Evolutionary conservation across 2,797 vertebrate genomes (phyloP).

Genomic region (Acropternis orthonyx): DNA sequence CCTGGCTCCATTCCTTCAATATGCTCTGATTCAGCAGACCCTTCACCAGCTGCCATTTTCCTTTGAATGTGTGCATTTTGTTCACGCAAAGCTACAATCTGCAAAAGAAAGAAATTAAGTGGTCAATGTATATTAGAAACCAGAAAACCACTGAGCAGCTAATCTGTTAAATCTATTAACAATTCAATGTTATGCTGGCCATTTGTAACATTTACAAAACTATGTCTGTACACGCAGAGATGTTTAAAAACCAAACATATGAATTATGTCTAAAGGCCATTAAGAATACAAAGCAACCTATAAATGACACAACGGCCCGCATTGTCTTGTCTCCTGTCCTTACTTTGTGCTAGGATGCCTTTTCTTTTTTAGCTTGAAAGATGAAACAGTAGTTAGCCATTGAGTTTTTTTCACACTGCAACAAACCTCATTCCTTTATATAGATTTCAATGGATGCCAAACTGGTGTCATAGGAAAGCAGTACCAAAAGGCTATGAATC

Average conservation of each 20-base stretch:
- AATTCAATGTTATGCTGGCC: background rate
- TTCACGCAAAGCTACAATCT: constrained; percentile 96
- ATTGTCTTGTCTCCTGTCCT: background rate
- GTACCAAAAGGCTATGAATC: background rate
- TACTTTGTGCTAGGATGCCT: background rate
- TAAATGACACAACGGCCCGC: background rate
- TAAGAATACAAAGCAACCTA: background rate
- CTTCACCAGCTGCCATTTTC: constrained; percentile 93
- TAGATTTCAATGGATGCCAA: background rate
- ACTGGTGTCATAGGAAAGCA: background rate
- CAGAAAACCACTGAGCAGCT: background rate
- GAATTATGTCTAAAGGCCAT: background rate
- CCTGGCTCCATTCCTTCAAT: constrained; percentile 88
- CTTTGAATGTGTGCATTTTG: constrained; percentile 98
- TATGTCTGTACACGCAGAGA: background rate
- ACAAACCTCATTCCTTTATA: background rate
- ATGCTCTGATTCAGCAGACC: constrained; percentile 82
- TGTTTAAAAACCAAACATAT: background rate
- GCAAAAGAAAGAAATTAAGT: constrained; percentile 48
- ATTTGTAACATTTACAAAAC: background rate
- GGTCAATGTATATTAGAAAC: background rate
- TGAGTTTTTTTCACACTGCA: background rate
- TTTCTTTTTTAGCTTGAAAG: background rate
- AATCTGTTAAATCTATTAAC: background rate
- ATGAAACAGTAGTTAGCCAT: background rate